Evolutionary conservation across 2,113 vertebrate genomes (phyloP), one percentile per base, ranked within the genome.

Genomic region (Ranitomeya variabilis): DNA sequence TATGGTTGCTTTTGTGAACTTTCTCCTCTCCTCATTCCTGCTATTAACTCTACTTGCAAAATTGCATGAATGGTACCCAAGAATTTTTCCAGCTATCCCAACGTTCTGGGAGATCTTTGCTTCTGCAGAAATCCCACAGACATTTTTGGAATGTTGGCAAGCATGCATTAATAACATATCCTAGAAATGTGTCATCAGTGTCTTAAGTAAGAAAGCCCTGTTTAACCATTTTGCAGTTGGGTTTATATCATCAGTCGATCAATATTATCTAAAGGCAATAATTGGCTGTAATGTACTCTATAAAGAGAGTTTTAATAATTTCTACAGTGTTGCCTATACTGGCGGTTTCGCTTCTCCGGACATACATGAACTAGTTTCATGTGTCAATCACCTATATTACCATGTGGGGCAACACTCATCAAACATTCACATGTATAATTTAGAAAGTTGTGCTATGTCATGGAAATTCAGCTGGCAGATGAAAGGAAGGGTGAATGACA

Each of bases 401-500:
- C 8, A 18, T 9, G 9, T 11, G 14, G 7, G 26, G 31, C 45
- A 45, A 37, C 2, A n/a, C 23, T 71, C 67, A 71, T 21, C 21
- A 64, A 23, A 69, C 67, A 31, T 31, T 31, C 26, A 19, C 67
- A 14, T 1, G 3, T 7, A 26, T 13, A 1, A 23, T 8, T 10
- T 12, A 3, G 51, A n/a, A 11, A 78, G 3, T 18, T 23, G 52
- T n/a, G 19, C 51, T n/a, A 51, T 80, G 78, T 59, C 54, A n/a
- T 59, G 2, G 54, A 80, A 80, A 60, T 19, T 55, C 79, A 80
- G 4, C 26, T 3, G 26, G 19, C n/a, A 26, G 52, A 31, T 10
- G 79, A 80, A 59, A 16, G 37, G 79, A 16, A 80, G 79, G 54
- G 79, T 80, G 55, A 80, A 80, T 11, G 21, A 80, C 79, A 80